These are phyloP conservation scores for Todiramphus chloris DNA, from an alignment of 2,113 vertebrate species.

Conservation along the genomic window DNA sequence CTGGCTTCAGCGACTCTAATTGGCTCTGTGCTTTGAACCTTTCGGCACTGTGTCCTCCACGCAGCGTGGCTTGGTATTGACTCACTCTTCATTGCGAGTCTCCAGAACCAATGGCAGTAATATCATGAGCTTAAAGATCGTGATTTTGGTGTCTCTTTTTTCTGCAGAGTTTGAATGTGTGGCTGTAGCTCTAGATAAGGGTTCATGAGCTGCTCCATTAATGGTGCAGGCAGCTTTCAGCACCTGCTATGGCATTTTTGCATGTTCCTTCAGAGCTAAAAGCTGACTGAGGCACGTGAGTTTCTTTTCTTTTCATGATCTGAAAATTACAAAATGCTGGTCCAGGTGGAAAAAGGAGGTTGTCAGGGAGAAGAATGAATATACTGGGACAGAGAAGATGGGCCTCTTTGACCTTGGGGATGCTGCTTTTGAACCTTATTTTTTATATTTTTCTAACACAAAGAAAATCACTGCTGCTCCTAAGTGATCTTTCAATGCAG, in stretches of 20 bases:
- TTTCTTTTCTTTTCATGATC: not conserved
- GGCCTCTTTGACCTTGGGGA: slow-evolving; percentile 53
- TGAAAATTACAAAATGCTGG: slow-evolving; percentile 10
- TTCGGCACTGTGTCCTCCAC: not conserved
- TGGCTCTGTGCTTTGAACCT: slow-evolving; percentile 13
- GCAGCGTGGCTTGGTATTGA: not conserved
- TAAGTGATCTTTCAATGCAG: slow-evolving; percentile 64
- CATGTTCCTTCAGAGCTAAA: not conserved
- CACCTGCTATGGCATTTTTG: not conserved
- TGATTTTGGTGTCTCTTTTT: not conserved
- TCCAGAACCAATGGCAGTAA: not conserved
- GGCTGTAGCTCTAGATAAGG: not conserved
- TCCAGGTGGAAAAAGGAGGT: slow-evolving; percentile 7
- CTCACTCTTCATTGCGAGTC: not conserved
- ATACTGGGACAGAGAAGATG: not conserved
- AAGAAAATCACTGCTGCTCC: slow-evolving; percentile 45
- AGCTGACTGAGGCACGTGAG: not conserved
- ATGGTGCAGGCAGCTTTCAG: not conserved
- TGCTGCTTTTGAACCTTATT: slow-evolving; percentile 26
- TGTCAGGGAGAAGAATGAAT: not conserved
- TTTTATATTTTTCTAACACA: slow-evolving; percentile 36
- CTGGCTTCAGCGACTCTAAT: slow-evolving; percentile 12
- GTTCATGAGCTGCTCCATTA: not conserved
- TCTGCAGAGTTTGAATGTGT: not conserved
- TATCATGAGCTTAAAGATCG: not conserved